A percentile compares a stretch with the other conserved stretches of the same genome.
phyloP scores from a whole-genome alignment of 1,140 invertebrate genomes.

The Fopius arisanus region DNA sequence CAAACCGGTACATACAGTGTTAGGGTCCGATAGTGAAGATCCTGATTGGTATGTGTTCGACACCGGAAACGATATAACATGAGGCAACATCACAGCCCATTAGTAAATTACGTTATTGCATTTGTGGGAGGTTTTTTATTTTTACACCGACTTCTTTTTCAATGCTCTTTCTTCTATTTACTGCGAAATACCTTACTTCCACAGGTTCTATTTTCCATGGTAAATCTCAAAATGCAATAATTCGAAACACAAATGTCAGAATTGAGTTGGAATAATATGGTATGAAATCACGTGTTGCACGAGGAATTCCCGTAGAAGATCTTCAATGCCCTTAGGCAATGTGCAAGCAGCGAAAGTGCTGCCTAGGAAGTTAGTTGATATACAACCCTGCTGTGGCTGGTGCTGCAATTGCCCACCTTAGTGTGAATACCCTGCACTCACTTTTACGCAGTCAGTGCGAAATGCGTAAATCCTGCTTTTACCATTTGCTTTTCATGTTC shows the following conservation, averaged over 20 bases:
- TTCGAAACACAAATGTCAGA: background rate
- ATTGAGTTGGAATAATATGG: background rate
- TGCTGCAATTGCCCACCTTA: conserved; percentile 13
- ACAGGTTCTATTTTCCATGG: background rate
- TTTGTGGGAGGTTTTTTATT: background rate
- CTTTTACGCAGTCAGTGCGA: background rate
- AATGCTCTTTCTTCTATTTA: background rate
- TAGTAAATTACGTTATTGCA: conserved; percentile 19
- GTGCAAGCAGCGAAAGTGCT: conserved; percentile 4
- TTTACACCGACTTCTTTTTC: background rate
- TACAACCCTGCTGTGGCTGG: conserved; percentile 18
- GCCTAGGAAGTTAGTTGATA: conserved; percentile 25
- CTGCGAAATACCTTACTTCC: background rate
- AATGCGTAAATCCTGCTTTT: background rate
- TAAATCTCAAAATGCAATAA: background rate
- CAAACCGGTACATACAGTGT: conserved; percentile 19
- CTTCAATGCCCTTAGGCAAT: background rate
- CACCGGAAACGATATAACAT: conserved; percentile 25
- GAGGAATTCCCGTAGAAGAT: background rate
- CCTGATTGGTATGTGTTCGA: conserved; percentile 16
- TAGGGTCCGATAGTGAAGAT: background rate
- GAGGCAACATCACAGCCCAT: conserved; percentile 25
- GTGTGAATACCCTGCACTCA: background rate
- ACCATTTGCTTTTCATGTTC: background rate
- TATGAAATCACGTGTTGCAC: background rate